Percentiles rank a stretch among this genome's conserved stretches.
Evolutionary conservation across 1,140 invertebrate genomes (phyloP).

Genomic region (Brachionus rotundiformis): DNA sequence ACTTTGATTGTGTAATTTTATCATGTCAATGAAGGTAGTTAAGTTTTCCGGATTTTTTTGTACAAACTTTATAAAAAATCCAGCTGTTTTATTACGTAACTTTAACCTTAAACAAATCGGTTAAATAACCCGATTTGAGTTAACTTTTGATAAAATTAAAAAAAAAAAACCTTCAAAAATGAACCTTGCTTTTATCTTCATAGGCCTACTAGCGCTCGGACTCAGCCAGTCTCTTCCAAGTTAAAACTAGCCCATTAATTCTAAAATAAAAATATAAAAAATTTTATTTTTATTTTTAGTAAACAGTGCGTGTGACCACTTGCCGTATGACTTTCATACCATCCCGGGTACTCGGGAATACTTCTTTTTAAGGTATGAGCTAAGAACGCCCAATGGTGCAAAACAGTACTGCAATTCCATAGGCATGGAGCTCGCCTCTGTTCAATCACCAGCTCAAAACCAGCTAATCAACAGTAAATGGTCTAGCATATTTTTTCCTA

Average conservation of each 20-base stretch:
- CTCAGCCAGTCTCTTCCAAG: background rate
- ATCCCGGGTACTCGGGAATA: slow-evolving; percentile 8
- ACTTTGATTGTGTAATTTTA: background rate
- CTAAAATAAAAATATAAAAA: background rate
- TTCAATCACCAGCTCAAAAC: slow-evolving; percentile 2
- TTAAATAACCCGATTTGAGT: slow-evolving; percentile 1
- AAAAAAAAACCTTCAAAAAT: background rate
- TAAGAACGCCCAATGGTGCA: background rate
- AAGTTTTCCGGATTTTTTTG: background rate
- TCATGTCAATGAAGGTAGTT: slow-evolving; percentile 6
- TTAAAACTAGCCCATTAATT: background rate
- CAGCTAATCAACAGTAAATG: background rate
- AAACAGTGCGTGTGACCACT: background rate
- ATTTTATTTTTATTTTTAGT: background rate
- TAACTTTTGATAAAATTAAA: background rate
- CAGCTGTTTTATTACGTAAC: slow-evolving; percentile 34
- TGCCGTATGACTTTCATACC: slow-evolving; percentile 30
- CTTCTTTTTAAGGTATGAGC: slow-evolving; percentile 6
- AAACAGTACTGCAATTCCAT: slow-evolving; percentile 15
- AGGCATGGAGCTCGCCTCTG: background rate
- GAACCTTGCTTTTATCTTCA: background rate
- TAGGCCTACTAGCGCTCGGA: background rate
- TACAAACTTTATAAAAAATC: slow-evolving; percentile 9
- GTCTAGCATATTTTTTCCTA: no score
- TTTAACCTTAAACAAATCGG: background rate